Percentiles rank a stretch among this genome's conserved stretches.
These are phyloP conservation scores for Cephus pygmeus DNA, from an alignment of 2,888 invertebrate species.

Conservation along the genomic window DNA sequence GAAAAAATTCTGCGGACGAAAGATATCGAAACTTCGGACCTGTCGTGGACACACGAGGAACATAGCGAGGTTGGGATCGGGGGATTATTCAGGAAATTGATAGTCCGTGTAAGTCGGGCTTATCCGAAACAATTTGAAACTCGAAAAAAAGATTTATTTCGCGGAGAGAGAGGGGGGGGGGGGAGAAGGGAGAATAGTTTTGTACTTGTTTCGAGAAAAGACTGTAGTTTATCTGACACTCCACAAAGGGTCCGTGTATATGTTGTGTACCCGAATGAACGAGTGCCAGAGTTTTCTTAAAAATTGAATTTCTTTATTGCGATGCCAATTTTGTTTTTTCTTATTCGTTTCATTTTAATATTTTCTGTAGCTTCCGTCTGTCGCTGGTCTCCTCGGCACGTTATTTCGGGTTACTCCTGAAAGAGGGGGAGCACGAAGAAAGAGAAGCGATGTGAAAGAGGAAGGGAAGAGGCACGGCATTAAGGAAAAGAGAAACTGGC, in stretches of 20 bases:
- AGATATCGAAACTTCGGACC: background rate
- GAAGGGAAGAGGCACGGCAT: background rate
- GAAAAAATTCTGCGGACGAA: background rate
- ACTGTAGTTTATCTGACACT: background rate
- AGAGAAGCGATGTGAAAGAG: background rate
- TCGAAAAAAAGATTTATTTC: background rate
- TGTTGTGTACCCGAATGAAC: too few relatives aligned
- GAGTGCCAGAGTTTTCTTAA: background rate
- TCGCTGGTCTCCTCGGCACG: background rate
- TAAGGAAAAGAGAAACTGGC: background rate
- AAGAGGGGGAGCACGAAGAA: too few relatives aligned
- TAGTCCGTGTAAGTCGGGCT: background rate
- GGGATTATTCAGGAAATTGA: background rate
- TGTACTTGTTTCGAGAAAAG: background rate
- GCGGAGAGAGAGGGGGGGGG: rapidly evolving
- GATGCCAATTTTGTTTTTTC: background rate
- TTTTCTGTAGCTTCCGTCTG: background rate
- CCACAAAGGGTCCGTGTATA: background rate
- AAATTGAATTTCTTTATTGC: background rate
- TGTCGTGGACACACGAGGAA: background rate
- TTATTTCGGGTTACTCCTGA: background rate
- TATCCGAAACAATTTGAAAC: background rate
- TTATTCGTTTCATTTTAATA: background rate
- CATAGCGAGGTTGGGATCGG: too few relatives aligned
- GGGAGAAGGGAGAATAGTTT: too few relatives aligned